Evolutionary conservation across 2,113 vertebrate genomes (phyloP), one percentile per base, ranked within the genome.

Genomic region (Taurulus bubalis): DNA sequence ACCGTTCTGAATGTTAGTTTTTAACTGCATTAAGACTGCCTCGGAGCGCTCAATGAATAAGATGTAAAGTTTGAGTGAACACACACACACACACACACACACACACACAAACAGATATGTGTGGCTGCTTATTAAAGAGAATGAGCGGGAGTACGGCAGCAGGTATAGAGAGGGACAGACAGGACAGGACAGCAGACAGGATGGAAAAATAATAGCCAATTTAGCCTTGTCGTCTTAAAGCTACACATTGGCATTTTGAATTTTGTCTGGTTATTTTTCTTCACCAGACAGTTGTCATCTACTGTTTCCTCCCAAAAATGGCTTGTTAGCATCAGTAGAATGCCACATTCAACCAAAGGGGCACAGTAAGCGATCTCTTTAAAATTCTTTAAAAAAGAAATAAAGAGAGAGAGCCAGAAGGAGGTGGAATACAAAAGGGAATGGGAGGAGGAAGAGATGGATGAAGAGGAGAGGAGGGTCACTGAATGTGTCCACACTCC

Each of bases 171-270:
- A 85, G 75, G 85, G 83, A 96, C 92, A 95, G 94, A 68, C 68
- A 42, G 75, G 66, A 86, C 63, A 86, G 83, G 63, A 89, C 56
- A 45, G 77, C 70, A 69, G 88, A 87, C 87, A 87, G 85, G 87
- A 72, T 82, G 71, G 68, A 51, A 86, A 90, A 91, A 92, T 92
- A 94, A 92, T 90, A 85, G 87, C 86, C 90, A 93, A 94, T 93
- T 93, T 92, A 91, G 91, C 85, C 90, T 73, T 84, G 87, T 90
- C 80, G 28, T 91, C 82, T 86, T 87, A 80, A 85, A 90, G 80
- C 77, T 87, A 89, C 88, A 93, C 81, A 77, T 87, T 93, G 90
- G 87, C 91, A 92, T 91, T 93, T 92, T 77, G 66, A 82, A 88
- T 87, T 83, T 71, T 64, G 51, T 66, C 69, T 71, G 82, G 80